Conservation (phyloP, 2,113 vertebrate species). For the Callaeas wilsoni region DNA sequence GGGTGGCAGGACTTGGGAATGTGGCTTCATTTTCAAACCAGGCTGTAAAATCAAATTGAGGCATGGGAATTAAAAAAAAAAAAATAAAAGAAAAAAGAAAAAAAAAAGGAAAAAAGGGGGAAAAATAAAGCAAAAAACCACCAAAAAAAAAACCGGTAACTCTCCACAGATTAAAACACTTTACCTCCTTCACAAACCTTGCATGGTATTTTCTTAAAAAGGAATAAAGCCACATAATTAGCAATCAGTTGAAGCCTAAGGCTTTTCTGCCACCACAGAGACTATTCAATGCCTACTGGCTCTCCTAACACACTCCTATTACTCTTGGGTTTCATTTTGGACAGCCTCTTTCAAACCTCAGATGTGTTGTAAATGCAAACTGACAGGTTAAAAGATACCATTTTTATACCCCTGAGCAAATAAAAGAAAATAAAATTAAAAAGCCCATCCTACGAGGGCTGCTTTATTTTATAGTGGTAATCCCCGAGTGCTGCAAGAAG, state of each 20-base stretch:
- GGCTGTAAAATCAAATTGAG: background rate
- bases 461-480: background rate
- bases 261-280: constrained; percentile 45
- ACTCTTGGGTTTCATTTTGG: constrained; percentile 48
- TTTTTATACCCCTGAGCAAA: background rate
- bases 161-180: constrained; percentile 30
- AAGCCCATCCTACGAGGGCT: background rate
- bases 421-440: background rate
- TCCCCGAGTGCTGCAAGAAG: background rate
- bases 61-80: background rate
- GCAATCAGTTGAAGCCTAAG: constrained; percentile 58
- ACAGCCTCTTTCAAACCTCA: constrained; percentile 54
- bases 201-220: constrained; percentile 41
- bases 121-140: background rate
- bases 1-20: constrained; percentile 8
- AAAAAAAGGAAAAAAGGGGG: rapidly evolving
- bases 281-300: constrained; percentile 42
- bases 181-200: constrained; percentile 37
- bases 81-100: too few species aligned
- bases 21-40: background rate
- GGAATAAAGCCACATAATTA: constrained; percentile 55
- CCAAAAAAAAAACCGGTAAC: background rate
- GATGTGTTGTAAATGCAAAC: background rate
- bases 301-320: constrained; percentile 12
- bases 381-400: constrained; percentile 57